phyloP scores from a whole-genome alignment of 2,113 vertebrate species.

The Zingel zingel region DNA sequence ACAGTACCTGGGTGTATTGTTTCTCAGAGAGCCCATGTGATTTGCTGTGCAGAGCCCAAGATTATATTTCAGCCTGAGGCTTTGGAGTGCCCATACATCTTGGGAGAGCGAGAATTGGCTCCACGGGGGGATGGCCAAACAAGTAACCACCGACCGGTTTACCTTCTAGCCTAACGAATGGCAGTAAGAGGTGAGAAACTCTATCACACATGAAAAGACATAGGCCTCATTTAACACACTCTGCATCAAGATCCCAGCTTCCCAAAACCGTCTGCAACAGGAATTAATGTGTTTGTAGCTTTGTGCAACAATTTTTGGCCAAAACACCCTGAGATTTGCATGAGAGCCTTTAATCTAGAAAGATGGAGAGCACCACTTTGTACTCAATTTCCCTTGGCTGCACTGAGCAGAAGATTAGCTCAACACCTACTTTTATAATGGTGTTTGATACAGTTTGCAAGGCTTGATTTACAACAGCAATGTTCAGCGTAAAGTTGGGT shows the following conservation, averaged over 20 bases:
- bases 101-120: conserved; percentile 60
- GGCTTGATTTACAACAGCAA: conserved; percentile 22
- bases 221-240: conserved; percentile 51
- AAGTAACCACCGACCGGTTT: conserved; percentile 61
- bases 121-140: conserved; percentile 26
- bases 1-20: conserved; percentile 61
- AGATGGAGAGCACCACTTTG: conserved; percentile 26
- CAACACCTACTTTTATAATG: conserved; percentile 21
- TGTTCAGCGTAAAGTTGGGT: neutral
- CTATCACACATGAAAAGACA: conserved; percentile 69
- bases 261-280: conserved; percentile 32
- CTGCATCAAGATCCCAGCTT: conserved; percentile 30
- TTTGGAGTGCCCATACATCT: conserved; percentile 54
- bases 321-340: conserved; percentile 59
- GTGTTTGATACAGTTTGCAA: conserved; percentile 23
- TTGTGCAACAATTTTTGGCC: conserved; percentile 43
- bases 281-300: conserved; percentile 58
- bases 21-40: conserved; percentile 45
- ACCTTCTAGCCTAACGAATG: conserved; percentile 64
- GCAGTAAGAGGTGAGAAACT: conserved; percentile 68
- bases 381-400: conserved; percentile 26
- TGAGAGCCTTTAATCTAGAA: conserved; percentile 21
- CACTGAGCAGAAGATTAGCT: conserved; percentile 46
- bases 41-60: conserved; percentile 54
- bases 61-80: conserved; percentile 72